A percentile compares a stretch with the other conserved stretches of the same genome.
These are phyloP conservation scores for Dasyurus viverrinus DNA, from an alignment of 2,113 vertebrate species.

Conservation along the genomic window DNA sequence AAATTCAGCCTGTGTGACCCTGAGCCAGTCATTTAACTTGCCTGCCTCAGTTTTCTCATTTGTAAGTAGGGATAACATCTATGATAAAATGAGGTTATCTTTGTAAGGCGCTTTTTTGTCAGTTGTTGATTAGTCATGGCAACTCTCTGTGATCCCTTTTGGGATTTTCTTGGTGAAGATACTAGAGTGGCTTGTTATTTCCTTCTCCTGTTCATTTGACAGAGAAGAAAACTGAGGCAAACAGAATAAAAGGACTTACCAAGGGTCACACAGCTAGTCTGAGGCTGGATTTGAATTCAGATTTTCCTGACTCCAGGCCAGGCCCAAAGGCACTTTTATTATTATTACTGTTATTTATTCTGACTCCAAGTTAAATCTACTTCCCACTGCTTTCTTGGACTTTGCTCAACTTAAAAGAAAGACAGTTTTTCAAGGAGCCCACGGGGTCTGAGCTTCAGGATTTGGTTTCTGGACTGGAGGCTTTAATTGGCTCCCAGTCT, in stretches of 20 bases:
- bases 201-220: no score
- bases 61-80: not conserved
- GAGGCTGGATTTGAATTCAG: no score
- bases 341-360: not conserved
- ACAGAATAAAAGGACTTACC: no score
- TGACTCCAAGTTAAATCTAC: not conserved
- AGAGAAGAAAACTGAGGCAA: no score
- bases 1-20: not conserved
- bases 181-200: no score
- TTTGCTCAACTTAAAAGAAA: not conserved
- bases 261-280: no score
- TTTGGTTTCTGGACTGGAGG: no score
- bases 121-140: no score
- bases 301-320: no score
- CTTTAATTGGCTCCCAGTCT: not conserved
- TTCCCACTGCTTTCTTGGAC: not conserved
- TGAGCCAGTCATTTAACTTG: not conserved
- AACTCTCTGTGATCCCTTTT: no score
- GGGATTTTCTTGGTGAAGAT: no score
- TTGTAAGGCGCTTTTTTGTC: not conserved
- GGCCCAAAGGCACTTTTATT: no score
- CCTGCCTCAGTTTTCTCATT: not conserved
- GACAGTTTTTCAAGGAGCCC: not conserved
- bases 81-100: not conserved
- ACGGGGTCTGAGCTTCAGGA: not conserved